phyloP scores from a whole-genome alignment of 2,888 invertebrate species.

The Onchidella celtica region DNA sequence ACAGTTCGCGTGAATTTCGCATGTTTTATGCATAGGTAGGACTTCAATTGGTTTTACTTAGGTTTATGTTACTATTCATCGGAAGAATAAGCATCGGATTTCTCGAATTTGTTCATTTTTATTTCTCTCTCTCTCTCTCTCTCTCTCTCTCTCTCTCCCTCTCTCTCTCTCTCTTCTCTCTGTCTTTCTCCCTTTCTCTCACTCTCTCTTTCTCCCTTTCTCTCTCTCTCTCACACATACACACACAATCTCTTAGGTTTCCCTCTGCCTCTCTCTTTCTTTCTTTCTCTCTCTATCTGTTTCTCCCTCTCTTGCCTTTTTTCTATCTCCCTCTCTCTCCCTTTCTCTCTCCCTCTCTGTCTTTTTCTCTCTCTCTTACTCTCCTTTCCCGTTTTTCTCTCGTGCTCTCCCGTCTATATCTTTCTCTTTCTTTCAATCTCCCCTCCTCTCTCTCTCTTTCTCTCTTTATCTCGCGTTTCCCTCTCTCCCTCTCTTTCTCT shows the following conservation, averaged over 20 bases:
- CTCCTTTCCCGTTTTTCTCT: neutral
- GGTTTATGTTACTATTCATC: too few relatives aligned
- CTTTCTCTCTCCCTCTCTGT: neutral
- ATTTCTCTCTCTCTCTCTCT: too few relatives aligned
- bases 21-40: too few relatives aligned
- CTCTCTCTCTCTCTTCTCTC: neutral
- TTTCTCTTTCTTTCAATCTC: neutral
- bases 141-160: too few relatives aligned
- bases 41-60: too few relatives aligned
- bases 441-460: neutral
- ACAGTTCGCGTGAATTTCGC: too few relatives aligned
- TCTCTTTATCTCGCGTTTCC: neutral
- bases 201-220: slow-evolving; percentile 6
- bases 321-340: neutral
- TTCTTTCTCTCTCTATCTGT: neutral
- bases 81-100: too few relatives aligned
- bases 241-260: neutral
- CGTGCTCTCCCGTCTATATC: neutral
- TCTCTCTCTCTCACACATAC: neutral
- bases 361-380: neutral
- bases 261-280: neutral
- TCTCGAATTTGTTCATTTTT: too few relatives aligned
- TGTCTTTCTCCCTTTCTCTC: neutral
- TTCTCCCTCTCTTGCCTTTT: neutral
- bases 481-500: neutral